These are phyloP conservation scores for Macropodus opercularis DNA, from an alignment of 2,797 vertebrate species.

Conservation along the genomic window DNA sequence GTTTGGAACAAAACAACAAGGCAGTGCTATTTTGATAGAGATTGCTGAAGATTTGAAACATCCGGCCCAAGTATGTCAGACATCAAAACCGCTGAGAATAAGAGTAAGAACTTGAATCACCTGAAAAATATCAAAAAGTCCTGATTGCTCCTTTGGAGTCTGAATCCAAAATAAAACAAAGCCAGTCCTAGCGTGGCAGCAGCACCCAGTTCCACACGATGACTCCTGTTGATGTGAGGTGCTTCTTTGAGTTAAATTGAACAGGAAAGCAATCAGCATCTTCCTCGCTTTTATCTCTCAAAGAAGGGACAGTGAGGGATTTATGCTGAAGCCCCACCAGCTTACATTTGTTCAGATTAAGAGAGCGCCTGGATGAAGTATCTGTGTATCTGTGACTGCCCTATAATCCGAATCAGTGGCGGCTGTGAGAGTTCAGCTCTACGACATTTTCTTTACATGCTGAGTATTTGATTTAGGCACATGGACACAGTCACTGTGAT, in stretches of 20 bases:
- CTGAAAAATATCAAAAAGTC: constrained; percentile 55
- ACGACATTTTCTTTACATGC: constrained; percentile 52
- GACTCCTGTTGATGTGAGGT: constrained; percentile 62
- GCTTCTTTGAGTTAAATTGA: constrained; percentile 66
- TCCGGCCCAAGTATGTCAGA: constrained; percentile 60
- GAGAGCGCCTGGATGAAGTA: constrained; percentile 61
- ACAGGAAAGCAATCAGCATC: constrained; percentile 70
- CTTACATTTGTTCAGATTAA: constrained; percentile 78
- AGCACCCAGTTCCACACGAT: constrained; percentile 47
- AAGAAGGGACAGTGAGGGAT: constrained; percentile 78
- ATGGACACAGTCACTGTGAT: constrained; percentile 18
- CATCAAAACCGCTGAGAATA: constrained; percentile 53
- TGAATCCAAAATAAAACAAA: constrained; percentile 70
- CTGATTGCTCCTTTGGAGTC: constrained; percentile 60
- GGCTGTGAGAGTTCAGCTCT: constrained; percentile 34
- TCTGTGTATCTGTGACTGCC: constrained; percentile 42
- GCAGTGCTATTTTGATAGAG: constrained; percentile 69
- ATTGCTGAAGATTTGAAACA: constrained; percentile 57
- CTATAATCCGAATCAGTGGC: constrained; percentile 53
- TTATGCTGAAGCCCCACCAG: constrained; percentile 71
- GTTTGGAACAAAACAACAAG: constrained; percentile 58
- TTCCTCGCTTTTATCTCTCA: constrained; percentile 73
- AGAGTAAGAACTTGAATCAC: constrained; percentile 59
- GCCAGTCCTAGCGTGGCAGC: constrained; percentile 49
- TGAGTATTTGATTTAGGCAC: constrained; percentile 16